Base-by-base conservation (phyloP, 2,888 invertebrate genomes). In the Folsomia candida region DNA sequence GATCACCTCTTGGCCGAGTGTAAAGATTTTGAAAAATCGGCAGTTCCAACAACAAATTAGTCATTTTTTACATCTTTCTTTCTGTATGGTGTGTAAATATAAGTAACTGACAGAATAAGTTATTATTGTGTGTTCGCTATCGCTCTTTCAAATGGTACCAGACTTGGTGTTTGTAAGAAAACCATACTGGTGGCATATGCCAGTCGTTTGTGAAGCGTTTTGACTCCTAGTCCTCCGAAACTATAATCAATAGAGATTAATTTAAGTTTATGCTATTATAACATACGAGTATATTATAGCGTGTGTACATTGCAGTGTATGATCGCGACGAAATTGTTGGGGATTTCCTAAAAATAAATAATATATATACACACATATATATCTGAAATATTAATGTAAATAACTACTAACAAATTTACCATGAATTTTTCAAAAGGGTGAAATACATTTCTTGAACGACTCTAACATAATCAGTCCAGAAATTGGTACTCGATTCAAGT, bases 1-100 rank as follows among this genome's bases (percentile, higher is more conserved):
- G 79, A 79, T 37, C 70, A 71, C 20, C 57, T 79, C 1, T 59
- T 79, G n/a, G 70, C 76, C 1, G 62, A 66, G 20, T 75, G 76
- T 25, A 79, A 77, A 63, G 71, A 72, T 22, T 25, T 73, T 14
- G 70, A 72, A 64, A 59, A 51, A 9, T 60, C 62, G 6, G 9
- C 57, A 57, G 57, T 22, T n/a, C 6, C 47, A 47, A 11, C 11
- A 47, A 47, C 47, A 11, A 14, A 47, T 14, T 47, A 47, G 14
- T 14, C 47, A 11, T 47, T 47, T 14, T 9, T 47, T 11, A 11
- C 47, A 47, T 11, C 14, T 11, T 11, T 47, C 47, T n/a, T n/a
- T n/a, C n/a, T n/a, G n/a, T n/a, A n/a, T n/a, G n/a, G n/a, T n/a
- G n/a, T n/a, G n/a, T n/a, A n/a, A n/a, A n/a, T n/a, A n/a, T n/a